Base-by-base conservation (phyloP, 1,140 invertebrate genomes). In the Zophobas morio region DNA sequence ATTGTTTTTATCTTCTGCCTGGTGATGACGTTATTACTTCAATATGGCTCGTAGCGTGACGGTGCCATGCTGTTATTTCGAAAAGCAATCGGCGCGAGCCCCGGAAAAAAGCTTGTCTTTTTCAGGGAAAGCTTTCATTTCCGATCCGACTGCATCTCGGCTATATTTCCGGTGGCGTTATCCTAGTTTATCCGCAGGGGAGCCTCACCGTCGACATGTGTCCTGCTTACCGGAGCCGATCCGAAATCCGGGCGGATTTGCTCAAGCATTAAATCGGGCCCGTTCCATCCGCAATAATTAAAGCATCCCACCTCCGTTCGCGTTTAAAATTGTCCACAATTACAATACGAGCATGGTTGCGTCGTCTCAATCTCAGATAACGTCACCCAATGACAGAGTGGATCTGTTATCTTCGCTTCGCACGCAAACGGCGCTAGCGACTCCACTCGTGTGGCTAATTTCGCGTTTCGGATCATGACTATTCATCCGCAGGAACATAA, bases 111-210 rank as follows among this genome's bases (percentile, higher is more conserved):
- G 81, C 80, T 86, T 86, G 87, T 89, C 86, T 66, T 66, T 66
- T 66, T 36, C 60, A 66, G 60, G 60, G 60, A 66, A 66, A 66
- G 88, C 86, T 89, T 89, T 88, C 84, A 90, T 90, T 90, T 90
- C 88, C 89, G 88, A 84, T 86, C 79, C 79, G 84, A 84, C 81
- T 85, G 83, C 85, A 85, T 85, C 84, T 84, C 81, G 82, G 84
- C 85, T 87, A 86, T 89, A 89, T 89, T 89, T 89, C 87, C 87
- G 87, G 86, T 84, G 86, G 84, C 86, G 88, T 89, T 89, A 89
- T 88, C 87, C 87, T 84, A 81, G 84, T 87, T 89, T 88, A 88
- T 88, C 87, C 88, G 73, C 79, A 76, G 80, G 79, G 82, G 81
- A 82, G 81, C 70, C 81, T 81, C 76, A 80, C 79, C 83, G 80